A percentile compares a stretch with the other conserved stretches of the same genome.
Evolutionary conservation across 2,113 vertebrate genomes (phyloP).

Genomic region (Neolamprologus toae): DNA sequence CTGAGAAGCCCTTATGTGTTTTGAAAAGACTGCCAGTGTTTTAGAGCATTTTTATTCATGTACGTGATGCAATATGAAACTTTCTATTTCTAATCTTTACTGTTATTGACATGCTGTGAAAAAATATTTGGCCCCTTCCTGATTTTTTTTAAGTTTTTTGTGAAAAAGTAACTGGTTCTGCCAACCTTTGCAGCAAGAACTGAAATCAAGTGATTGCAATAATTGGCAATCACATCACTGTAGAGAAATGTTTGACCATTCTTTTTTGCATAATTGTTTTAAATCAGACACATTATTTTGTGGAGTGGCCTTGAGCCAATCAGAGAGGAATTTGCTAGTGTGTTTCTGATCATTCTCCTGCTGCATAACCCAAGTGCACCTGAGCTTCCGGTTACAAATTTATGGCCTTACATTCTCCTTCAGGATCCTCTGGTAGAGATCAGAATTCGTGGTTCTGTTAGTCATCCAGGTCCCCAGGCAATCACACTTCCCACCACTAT

Average conservation of each 20-base stretch:
- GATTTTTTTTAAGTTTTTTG: background rate
- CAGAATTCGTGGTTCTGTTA: background rate
- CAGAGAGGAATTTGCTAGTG: background rate
- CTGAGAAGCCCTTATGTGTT: background rate
- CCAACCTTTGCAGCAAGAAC: background rate
- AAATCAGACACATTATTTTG: background rate
- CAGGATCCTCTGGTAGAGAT: background rate
- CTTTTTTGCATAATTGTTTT: background rate
- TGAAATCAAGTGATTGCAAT: background rate
- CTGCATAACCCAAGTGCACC: background rate
- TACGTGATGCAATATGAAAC: background rate
- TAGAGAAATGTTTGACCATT: accelerated
- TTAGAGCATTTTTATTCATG: background rate
- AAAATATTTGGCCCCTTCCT: background rate
- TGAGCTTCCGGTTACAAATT: background rate
- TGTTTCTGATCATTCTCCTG: background rate
- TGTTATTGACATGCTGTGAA: background rate
- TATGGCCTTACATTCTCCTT: background rate
- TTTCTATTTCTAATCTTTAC: background rate
- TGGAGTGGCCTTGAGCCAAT: background rate
- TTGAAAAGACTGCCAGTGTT: background rate
- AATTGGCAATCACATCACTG: background rate
- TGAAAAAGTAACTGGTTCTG: background rate
- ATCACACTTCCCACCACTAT: background rate
- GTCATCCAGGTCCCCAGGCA: background rate